Conservation (phyloP, 2,113 vertebrate genomes). For the Crotalus horridus region DNA sequence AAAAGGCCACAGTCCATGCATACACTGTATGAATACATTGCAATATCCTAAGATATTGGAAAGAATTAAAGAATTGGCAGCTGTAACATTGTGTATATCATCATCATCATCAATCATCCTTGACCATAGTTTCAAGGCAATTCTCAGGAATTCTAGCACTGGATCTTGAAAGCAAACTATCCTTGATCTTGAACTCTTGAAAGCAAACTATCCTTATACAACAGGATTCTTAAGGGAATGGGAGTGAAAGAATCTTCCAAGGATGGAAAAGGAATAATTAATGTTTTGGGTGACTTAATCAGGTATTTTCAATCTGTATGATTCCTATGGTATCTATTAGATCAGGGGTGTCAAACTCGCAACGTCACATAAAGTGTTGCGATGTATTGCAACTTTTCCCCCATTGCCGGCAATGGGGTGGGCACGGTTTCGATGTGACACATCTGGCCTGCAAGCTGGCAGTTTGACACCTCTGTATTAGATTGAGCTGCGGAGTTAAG, state of each 20-base stretch:
- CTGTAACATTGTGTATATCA: too few relatives aligned
- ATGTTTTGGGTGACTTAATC: background rate
- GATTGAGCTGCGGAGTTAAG: background rate
- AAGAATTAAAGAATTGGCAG: background rate
- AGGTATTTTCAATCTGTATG: background rate
- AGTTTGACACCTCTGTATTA: background rate
- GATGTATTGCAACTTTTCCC: too few relatives aligned
- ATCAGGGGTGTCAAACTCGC: too few relatives aligned
- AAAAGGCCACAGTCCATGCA: background rate
- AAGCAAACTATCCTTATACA: background rate
- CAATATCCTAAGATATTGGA: background rate
- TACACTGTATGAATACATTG: background rate
- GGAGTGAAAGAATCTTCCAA: background rate
- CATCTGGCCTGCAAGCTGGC: too few relatives aligned
- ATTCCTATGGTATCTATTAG: background rate
- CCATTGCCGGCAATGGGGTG: too few relatives aligned
- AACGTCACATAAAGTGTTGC: too few relatives aligned
- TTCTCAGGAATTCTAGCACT: background rate
- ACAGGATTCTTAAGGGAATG: background rate
- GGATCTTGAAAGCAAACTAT: background rate
- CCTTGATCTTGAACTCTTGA: background rate
- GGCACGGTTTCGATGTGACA: too few relatives aligned
- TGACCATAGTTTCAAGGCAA: background rate
- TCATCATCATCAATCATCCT: background rate
- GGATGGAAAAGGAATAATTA: background rate